Evolutionary conservation across 2,888 invertebrate genomes (phyloP), one percentile per base, ranked within the genome.

Genomic region (Cryptocheilus praepositus): DNA sequence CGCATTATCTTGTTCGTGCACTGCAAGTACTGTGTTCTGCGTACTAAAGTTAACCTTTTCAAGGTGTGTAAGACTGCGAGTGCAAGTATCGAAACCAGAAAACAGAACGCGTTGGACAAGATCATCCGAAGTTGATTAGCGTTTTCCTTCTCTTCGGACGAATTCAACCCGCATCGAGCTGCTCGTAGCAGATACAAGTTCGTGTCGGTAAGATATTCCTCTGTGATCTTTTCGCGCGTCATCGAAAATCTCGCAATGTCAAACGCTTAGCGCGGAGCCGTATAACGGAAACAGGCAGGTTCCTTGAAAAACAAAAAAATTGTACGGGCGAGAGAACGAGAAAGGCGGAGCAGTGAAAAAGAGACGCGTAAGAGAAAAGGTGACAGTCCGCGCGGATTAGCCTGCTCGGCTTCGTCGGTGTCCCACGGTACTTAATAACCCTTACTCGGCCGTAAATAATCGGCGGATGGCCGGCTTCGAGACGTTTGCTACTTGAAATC

Each of bases 381-480:
- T 64, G 68, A 66, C 60, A 60, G 67, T 69, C 65, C 52, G 68
- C 76, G 74, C 76, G 80, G 79, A 82, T 84, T 81, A 80, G 83
- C 53, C 58, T 61, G 61, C 54, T 55, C 59, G 45, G 58, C 45
- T 52, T 55, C 66, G 73, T 64, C 71, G 72, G 71, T 77, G 74
- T 86, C 83, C 80, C 82, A 84, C 83, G 83, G 79, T 83, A 83
- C 76, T 82, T 83, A 82, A 81, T 80, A 77, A 73, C 72, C 76
- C 75, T 74, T 67, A 73, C 77, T 70, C 74, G 77, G 68, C 70
- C 82, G 80, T 85, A 85, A 85, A 85, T 85, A 85, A 84, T 83
- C 80, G 80, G 78, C 72, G 76, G 68, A 76, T 72, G 74, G 79
- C 73, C 77, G 79, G 74, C 79, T 79, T 73, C 70, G 76, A 74